phyloP scores from a whole-genome alignment of 2,888 invertebrate genomes.

The Plemyria rubiginata region DNA sequence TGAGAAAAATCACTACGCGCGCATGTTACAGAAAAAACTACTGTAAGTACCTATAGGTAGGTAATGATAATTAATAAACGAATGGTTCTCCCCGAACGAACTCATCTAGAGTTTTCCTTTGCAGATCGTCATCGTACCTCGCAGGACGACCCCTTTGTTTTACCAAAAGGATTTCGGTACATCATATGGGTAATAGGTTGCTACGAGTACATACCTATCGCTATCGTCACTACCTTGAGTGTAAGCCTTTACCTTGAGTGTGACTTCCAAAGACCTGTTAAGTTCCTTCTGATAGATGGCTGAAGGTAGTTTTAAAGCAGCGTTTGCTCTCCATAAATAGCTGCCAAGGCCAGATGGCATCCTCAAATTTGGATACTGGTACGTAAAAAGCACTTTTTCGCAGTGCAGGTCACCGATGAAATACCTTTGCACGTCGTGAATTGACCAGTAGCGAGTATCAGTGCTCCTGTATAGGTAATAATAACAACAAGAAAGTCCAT shows the following conservation, averaged over 20 bases:
- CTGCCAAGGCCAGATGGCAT: constrained; percentile 60
- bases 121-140: too few relatives aligned
- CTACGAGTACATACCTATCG: too few relatives aligned
- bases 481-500: neutral
- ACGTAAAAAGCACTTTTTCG: constrained; percentile 66
- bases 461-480: constrained; percentile 53
- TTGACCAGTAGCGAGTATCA: constrained; percentile 67
- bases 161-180: too few relatives aligned
- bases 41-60: too few relatives aligned
- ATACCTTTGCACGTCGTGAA: constrained; percentile 72
- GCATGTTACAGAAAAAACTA: too few relatives aligned
- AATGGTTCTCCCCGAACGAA: too few relatives aligned
- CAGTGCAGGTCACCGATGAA: constrained; percentile 66
- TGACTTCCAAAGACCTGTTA: constrained; percentile 57
- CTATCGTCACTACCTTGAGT: too few relatives aligned
- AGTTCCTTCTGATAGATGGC: constrained; percentile 60
- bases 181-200: too few relatives aligned
- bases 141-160: too few relatives aligned
- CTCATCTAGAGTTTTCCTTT: too few relatives aligned
- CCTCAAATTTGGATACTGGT: constrained; percentile 69
- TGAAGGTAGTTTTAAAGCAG: constrained; percentile 59
- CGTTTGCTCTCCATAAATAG: constrained; percentile 63
- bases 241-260: constrained; percentile 58
- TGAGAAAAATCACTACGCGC: too few relatives aligned
- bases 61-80: too few relatives aligned